A percentile compares a stretch with the other conserved stretches of the same genome.
Conservation (phyloP, 92 coral and sea anemone genomes). For the Epizoanthus fatuus region DNA sequence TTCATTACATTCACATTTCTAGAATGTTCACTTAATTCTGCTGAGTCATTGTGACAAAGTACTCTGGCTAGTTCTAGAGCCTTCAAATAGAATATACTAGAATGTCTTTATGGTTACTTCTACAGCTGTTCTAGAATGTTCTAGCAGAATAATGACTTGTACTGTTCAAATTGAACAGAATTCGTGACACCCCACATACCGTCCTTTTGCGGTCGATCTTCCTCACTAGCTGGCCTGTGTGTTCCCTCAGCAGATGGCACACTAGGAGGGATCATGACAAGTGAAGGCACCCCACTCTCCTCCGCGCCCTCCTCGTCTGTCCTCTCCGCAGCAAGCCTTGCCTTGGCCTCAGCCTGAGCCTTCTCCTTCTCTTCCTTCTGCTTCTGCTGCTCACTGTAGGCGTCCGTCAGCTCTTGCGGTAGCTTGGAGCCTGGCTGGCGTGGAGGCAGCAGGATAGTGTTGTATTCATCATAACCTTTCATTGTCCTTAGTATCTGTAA, state of each 20-base stretch:
- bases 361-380: conserved; percentile 93
- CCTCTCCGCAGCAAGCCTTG: conserved; percentile 72
- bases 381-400: conserved; percentile 87
- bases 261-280: conserved; percentile 71
- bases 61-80: too few relatives aligned
- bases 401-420: conserved; percentile 84
- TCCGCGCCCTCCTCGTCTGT: conserved; percentile 67
- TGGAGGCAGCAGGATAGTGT: conserved; percentile 96
- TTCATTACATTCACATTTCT: too few relatives aligned
- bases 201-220: conserved; percentile 12
- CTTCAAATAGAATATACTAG: too few relatives aligned
- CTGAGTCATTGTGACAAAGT: too few relatives aligned
- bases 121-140: too few relatives aligned
- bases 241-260: conserved; percentile 40
- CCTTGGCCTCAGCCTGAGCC: conserved; percentile 85
- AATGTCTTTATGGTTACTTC: too few relatives aligned
- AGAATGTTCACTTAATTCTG: too few relatives aligned
- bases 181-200: not conserved
- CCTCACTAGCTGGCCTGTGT: conserved; percentile 57
- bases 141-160: too few relatives aligned
- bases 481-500: conserved; percentile 90
- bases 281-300: conserved; percentile 46
- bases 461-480: conserved; percentile 99
- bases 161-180: too few relatives aligned
- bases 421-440: conserved; percentile 92